Conservation (phyloP, 2,113 vertebrate species). For the Clinocottus analis region DNA sequence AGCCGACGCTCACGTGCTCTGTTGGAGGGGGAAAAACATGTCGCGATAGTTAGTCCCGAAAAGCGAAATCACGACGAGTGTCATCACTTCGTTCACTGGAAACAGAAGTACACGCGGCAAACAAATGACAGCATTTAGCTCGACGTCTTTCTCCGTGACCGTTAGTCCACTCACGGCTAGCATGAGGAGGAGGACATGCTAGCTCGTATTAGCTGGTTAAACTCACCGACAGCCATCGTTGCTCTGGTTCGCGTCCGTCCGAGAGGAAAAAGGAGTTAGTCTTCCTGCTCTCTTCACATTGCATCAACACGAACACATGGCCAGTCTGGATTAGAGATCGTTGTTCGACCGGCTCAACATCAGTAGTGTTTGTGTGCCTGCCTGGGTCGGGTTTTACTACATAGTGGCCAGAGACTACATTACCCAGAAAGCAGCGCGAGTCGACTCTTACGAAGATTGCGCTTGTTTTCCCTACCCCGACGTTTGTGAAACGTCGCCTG, state of each 20-base stretch:
- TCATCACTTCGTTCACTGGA: neutral
- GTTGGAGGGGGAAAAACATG: conserved; percentile 34
- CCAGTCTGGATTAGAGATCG: accelerated
- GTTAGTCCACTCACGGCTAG: conserved; percentile 6
- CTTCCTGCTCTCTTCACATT: neutral
- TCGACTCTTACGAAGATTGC: neutral
- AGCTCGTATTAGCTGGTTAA: neutral
- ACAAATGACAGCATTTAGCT: neutral
- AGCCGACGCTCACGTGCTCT: conserved; percentile 91
- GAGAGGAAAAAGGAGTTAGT: neutral
- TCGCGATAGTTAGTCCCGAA: too few species aligned
- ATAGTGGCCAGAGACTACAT: neutral
- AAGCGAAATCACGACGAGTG: too few species aligned
- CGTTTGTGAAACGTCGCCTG: neutral
- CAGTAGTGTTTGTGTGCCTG: neutral
- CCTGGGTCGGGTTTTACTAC: neutral
- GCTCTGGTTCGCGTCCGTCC: conserved; percentile 12
- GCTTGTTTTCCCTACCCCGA: neutral
- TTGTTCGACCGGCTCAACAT: neutral
- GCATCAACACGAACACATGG: neutral
- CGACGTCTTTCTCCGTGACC: neutral
- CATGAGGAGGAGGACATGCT: conserved; percentile 43
- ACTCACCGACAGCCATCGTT: conserved; percentile 74
- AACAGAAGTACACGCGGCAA: neutral
- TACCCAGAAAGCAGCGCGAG: conserved; percentile 47